phyloP scores from a whole-genome alignment of 2,888 invertebrate genomes.

The Laothoe populi region DNA sequence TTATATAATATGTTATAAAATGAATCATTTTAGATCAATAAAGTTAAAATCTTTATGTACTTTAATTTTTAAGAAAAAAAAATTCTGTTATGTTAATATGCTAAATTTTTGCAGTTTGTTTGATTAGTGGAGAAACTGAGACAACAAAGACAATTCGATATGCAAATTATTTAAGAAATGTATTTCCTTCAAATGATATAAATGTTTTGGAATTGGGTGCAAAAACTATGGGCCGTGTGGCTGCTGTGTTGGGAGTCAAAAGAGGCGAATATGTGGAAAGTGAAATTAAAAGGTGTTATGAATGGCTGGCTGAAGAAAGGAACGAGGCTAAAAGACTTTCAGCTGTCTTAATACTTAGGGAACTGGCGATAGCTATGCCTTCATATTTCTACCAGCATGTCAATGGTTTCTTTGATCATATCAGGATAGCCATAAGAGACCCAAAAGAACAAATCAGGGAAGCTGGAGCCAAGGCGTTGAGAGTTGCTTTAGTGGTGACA shows the following conservation, averaged over 20 bases:
- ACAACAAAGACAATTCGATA: slow-evolving; percentile 95
- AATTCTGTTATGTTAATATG: neutral
- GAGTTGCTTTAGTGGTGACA: slow-evolving; percentile 97
- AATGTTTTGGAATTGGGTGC: slow-evolving; percentile 97
- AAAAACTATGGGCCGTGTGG: slow-evolving; percentile 96
- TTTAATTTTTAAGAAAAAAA: too few species aligned
- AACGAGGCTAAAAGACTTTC: slow-evolving; percentile 96
- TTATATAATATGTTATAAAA: too few species aligned
- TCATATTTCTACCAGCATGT: slow-evolving; percentile 98
- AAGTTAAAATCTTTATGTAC: too few species aligned
- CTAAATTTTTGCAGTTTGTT: slow-evolving; percentile 88
- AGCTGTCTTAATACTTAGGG: slow-evolving; percentile 95
- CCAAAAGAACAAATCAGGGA: slow-evolving; percentile 96
- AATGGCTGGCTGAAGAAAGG: slow-evolving; percentile 96
- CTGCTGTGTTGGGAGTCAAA: slow-evolving; percentile 94
- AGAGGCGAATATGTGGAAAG: slow-evolving; percentile 98
- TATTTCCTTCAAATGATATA: slow-evolving; percentile 94
- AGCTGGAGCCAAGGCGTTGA: slow-evolving; percentile 95
- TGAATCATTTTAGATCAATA: too few species aligned
- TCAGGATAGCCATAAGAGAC: slow-evolving; percentile 95
- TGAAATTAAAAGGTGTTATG: slow-evolving; percentile 96
- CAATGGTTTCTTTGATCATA: slow-evolving; percentile 95
- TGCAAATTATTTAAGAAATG: slow-evolving; percentile 95
- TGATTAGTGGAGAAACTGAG: slow-evolving; percentile 96
- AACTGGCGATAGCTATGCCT: slow-evolving; percentile 97